Base-by-base conservation (phyloP, 2,113 vertebrate species). In the Lethenteron camtschaticum region DNA sequence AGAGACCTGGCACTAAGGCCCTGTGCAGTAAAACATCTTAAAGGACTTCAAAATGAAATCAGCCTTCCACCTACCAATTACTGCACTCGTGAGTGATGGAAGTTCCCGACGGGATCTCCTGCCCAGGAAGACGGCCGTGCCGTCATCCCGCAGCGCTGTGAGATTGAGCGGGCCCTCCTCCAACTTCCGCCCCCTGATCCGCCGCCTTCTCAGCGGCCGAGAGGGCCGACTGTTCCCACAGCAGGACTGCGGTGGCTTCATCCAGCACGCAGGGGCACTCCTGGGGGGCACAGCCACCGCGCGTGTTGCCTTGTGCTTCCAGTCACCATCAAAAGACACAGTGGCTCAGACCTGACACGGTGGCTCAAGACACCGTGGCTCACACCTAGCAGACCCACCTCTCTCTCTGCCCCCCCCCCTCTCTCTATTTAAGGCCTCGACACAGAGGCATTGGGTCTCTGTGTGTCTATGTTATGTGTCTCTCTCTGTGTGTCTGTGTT, bases 251-350 rank as follows among this genome's bases (percentile, higher is more conserved):
- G 14, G 82, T 70, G 11, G 73, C 75, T 3, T 69, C 71, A 5
- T 84, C 80, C 71, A 89, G 79, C 70, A 79, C 56, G 20, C 88
- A 91, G 0, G 87, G 86, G 72, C 89, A 90, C 70, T 86, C 84
- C 89, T 90, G 74, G 16, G 57, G 14, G 14, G 24, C n/a, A 11
- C 63, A 41, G 5, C 4, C 41, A 7, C 41, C 41, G 41, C 41
- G 41, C 41, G 6, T 41, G 41, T 41, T 41, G 41, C 41, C 41
- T 41, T 41, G 41, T 41, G 41, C 41, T 41, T 41, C 41, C 41
- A 24, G 55, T 9, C 12, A 13, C 12, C 12, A 12, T 24, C 20
- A 24, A 24, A 20, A 55, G 14, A 70, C 4, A 11, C 55, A 16
- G 55, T 14, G 7, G 59, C 56, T 69, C 16, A 71, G 3, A 41